A percentile compares a stretch with the other conserved stretches of the same genome.
phyloP scores from a whole-genome alignment of 2,113 vertebrate genomes.

The Sapajus apella region DNA sequence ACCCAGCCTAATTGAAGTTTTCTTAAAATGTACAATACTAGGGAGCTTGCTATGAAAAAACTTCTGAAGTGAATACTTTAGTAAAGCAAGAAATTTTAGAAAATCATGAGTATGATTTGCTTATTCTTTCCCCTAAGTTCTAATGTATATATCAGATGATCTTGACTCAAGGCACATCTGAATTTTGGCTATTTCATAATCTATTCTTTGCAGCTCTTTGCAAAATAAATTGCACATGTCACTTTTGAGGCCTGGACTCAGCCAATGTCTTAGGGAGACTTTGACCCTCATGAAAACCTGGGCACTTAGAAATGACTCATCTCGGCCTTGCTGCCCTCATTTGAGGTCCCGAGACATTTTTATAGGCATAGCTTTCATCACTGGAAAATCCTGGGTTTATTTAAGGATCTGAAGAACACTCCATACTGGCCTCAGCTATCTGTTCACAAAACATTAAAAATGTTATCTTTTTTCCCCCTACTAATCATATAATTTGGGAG shows the following conservation, averaged over 20 bases:
- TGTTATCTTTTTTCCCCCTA: not conserved
- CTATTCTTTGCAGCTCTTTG: not conserved
- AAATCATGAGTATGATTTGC: not conserved
- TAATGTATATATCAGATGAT: not conserved
- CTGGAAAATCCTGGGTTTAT: not conserved
- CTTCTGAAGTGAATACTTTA: not conserved
- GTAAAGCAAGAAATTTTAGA: constrained; percentile 24
- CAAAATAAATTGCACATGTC: not conserved
- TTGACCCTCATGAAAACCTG: not conserved
- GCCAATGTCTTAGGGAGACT: not conserved
- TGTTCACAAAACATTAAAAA: constrained; percentile 10
- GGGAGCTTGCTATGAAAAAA: not conserved
- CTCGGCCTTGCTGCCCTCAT: not conserved
- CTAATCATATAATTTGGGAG: not conserved
- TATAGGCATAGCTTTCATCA: not conserved
- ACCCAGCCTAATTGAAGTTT: no score
- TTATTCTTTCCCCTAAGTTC: not conserved
- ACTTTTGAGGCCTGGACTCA: not conserved
- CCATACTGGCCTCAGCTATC: not conserved
- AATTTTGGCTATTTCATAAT: not conserved
- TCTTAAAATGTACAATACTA: not conserved
- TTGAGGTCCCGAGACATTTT: not conserved
- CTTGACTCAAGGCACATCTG: not conserved
- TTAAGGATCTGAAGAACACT: not conserved
- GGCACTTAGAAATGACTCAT: not conserved